Evolutionary conservation across 2,797 vertebrate species (phyloP), one percentile per base, ranked within the genome.

Genomic region (Leucoraja ocellata): DNA sequence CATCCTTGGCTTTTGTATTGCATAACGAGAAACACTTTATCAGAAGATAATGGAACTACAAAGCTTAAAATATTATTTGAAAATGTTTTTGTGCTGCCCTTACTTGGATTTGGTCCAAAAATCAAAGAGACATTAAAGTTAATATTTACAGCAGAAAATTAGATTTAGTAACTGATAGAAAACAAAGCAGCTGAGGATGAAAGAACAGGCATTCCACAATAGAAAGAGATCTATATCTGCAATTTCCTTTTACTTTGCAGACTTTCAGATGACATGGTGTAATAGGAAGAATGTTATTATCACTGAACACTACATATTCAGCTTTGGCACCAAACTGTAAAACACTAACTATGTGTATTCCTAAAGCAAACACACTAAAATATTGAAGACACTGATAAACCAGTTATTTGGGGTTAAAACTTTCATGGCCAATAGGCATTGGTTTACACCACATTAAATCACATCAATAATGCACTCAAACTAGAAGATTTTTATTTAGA

Each of bases 101-200:
- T 92, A 58, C 46, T 92, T 92, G 71, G 90, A 92, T 21, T 74
- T 76, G 46, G 90, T n/a, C 90, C 90, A 91, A 91, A 74, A 91
- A 73, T 91, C 90, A 73, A 92, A 92, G 90, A n/a, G 90, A 92
- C 65, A 76, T 92, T 76, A 58, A 96, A 96, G 97, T 97, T 97
- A 97, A 97, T 96, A 95, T 95, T 96, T 96, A 96, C 96, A 96
- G 96, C 94, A 95, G 95, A 95, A 96, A 97, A 96, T 97, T 97
- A 97, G 96, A 96, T 96, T 95, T 96, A 96, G 96, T 96, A 96
- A 95, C 96, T 94, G 94, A 96, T 95, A 95, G 95, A 96, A 96
- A 96, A 97, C 96, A 96, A 96, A 96, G 96, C 95, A 94, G 94
- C 7, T 0, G 96, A 95, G 96, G 95, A 95, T 95, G 96, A 96